A percentile compares a stretch with the other conserved stretches of the same genome.
Conservation (phyloP, 2,113 vertebrate genomes). For the Corapipo altera region DNA sequence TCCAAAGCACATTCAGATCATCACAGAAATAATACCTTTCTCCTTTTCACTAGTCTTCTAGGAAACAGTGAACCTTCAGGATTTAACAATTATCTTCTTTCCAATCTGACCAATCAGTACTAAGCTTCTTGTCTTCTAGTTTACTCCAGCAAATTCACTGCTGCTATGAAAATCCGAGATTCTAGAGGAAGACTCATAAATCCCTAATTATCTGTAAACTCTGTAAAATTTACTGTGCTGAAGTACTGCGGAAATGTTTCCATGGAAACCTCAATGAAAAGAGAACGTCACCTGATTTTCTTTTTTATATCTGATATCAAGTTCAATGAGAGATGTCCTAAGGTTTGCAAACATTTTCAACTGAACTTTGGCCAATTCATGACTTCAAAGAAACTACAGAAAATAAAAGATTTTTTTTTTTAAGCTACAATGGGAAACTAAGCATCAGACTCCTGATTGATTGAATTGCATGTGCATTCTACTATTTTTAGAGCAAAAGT, state of each 20-base stretch:
- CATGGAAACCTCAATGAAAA: background rate
- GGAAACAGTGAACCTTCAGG: background rate
- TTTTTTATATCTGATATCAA: background rate
- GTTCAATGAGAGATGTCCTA: background rate
- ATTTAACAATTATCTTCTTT: background rate
- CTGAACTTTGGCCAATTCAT: background rate
- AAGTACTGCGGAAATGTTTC: background rate
- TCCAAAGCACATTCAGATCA: background rate
- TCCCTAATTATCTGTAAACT: background rate
- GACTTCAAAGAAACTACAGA: background rate
- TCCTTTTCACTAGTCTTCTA: background rate
- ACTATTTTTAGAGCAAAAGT: background rate
- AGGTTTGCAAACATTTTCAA: background rate
- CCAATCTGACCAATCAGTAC: background rate
- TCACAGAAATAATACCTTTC: background rate
- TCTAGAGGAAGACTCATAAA: background rate
- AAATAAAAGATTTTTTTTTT: background rate
- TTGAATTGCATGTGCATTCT: background rate
- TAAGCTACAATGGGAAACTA: background rate
- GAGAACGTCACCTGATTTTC: background rate
- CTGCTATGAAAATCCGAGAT: background rate
- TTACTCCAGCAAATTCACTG: background rate
- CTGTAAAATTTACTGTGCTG: background rate
- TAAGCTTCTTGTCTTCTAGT: background rate
- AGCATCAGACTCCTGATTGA: background rate